These are phyloP conservation scores for Rhynchophorus ferrugineus DNA, from an alignment of 1,140 invertebrate species.

Conservation along the genomic window DNA sequence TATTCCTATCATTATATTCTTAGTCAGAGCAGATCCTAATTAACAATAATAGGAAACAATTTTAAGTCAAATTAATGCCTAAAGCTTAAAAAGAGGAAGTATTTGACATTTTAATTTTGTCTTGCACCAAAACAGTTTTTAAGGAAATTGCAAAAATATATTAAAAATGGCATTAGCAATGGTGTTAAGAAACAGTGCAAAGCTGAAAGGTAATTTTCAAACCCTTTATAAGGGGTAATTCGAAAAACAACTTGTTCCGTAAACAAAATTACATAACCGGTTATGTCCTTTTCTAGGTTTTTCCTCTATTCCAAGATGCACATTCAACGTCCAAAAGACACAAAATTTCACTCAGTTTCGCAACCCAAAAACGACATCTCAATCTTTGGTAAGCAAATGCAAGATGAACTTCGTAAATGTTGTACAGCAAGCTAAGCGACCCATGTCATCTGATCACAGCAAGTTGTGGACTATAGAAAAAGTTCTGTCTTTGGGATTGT, in stretches of 20 bases:
- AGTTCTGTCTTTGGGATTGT: conserved; percentile 48
- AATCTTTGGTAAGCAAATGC: conserved; percentile 11
- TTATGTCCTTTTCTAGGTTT: conserved; percentile 4
- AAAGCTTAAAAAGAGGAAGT: too few species aligned
- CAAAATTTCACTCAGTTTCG: conserved; percentile 14
- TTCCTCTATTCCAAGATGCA: neutral
- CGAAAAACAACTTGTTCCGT: too few species aligned
- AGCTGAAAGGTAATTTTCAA: conserved; percentile 13
- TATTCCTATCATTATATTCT: too few species aligned
- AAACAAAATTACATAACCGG: conserved; percentile 11
- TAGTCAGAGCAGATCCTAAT: too few species aligned
- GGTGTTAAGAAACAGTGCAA: conserved; percentile 11
- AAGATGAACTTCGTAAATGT: conserved; percentile 13
- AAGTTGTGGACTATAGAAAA: conserved; percentile 61
- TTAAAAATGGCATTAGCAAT: conserved; percentile 15
- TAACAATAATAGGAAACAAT: too few species aligned
- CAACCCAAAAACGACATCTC: neutral
- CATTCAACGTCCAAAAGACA: conserved; percentile 6
- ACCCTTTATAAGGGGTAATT: neutral
- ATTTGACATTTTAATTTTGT: too few species aligned
- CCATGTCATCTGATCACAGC: conserved; percentile 33
- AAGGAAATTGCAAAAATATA: conserved; percentile 5
- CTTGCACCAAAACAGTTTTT: too few species aligned
- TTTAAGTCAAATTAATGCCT: too few species aligned
- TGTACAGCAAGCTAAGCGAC: conserved; percentile 14